Evolutionary conservation across 2,888 invertebrate genomes (phyloP).

Genomic region (Ectobius pallidus): DNA sequence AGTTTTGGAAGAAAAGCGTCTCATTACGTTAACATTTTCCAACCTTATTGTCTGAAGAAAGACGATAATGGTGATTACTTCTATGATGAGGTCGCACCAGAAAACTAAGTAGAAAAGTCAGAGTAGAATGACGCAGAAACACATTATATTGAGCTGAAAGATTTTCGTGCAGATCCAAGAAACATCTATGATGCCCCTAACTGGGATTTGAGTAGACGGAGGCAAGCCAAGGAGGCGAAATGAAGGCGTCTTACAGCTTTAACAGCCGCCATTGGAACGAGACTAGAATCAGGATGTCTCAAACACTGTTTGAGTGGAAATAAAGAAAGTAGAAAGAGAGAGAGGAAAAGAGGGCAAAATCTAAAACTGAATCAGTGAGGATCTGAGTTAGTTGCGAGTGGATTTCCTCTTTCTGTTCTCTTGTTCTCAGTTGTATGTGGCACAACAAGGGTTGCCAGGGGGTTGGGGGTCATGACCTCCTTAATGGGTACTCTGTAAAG

Average conservation of each 20-base stretch:
- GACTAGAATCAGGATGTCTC: neutral
- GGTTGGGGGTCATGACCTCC: neutral
- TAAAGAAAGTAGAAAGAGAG: neutral
- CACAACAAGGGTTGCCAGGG: neutral
- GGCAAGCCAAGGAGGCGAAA: neutral
- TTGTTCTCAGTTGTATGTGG: neutral
- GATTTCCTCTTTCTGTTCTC: conserved; percentile 7
- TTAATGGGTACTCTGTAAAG: conserved; percentile 20
- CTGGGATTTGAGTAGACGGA: neutral
- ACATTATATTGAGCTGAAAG: too few relatives aligned
- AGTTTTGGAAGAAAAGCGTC: too few relatives aligned
- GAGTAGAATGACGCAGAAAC: too few relatives aligned
- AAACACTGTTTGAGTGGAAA: neutral
- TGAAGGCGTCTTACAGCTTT: neutral
- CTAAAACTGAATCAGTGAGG: conserved; percentile 16
- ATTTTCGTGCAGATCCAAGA: neutral
- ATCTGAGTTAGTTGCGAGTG: conserved; percentile 11
- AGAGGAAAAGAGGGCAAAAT: neutral
- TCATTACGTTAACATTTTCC: too few relatives aligned
- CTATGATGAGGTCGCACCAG: too few relatives aligned
- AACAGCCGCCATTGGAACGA: neutral
- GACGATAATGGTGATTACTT: too few relatives aligned
- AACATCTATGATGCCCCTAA: neutral
- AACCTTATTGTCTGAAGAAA: too few relatives aligned
- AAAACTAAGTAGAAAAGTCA: too few relatives aligned